A percentile compares a stretch with the other conserved stretches of the same genome.
phyloP scores from a whole-genome alignment of 2,888 invertebrate species.

The Phanerotoma sp. region DNA sequence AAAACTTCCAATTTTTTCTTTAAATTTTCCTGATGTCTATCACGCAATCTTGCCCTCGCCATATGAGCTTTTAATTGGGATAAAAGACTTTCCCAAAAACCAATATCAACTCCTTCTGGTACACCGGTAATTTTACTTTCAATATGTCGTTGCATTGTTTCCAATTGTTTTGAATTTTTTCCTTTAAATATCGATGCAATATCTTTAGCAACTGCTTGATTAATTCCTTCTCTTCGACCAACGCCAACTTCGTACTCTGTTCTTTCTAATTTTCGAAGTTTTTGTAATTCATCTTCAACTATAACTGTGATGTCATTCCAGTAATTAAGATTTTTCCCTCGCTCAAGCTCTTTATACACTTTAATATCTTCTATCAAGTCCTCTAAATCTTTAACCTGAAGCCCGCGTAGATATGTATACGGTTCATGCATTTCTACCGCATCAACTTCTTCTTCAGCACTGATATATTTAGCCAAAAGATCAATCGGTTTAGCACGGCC shows the following conservation, averaged over 20 bases:
- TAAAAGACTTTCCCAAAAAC: slow-evolving; percentile 96
- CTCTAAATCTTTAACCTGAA: slow-evolving; percentile 88
- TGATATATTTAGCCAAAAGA: slow-evolving; percentile 93
- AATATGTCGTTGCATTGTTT: slow-evolving; percentile 80
- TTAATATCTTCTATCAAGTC: slow-evolving; percentile 96
- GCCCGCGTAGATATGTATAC: slow-evolving; percentile 89
- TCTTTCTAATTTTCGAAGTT: slow-evolving; percentile 75
- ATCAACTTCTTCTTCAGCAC: slow-evolving; percentile 84
- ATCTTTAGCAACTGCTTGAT: slow-evolving; percentile 87
- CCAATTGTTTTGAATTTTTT: slow-evolving; percentile 85
- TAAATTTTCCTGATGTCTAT: slow-evolving; percentile 89
- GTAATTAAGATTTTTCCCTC: slow-evolving; percentile 83
- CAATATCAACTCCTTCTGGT: slow-evolving; percentile 90
- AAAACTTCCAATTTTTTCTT: slow-evolving; percentile 84
- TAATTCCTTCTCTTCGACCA: slow-evolving; percentile 76
- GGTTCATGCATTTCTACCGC: slow-evolving; percentile 99
- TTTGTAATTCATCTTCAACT: slow-evolving; percentile 88
- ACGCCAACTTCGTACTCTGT: slow-evolving; percentile 65
- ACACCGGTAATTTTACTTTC: slow-evolving; percentile 81
- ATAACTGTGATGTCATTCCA: slow-evolving; percentile 97
- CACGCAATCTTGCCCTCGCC: slow-evolving; percentile 87
- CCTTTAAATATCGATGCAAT: slow-evolving; percentile 89
- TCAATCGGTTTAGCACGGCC: slow-evolving; percentile 98
- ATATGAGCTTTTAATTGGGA: slow-evolving; percentile 96
- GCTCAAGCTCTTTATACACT: slow-evolving; percentile 90